A percentile compares a stretch with the other conserved stretches of the same genome.
Conservation (phyloP, 2,888 invertebrate species). For the Callosobruchus maculatus region DNA sequence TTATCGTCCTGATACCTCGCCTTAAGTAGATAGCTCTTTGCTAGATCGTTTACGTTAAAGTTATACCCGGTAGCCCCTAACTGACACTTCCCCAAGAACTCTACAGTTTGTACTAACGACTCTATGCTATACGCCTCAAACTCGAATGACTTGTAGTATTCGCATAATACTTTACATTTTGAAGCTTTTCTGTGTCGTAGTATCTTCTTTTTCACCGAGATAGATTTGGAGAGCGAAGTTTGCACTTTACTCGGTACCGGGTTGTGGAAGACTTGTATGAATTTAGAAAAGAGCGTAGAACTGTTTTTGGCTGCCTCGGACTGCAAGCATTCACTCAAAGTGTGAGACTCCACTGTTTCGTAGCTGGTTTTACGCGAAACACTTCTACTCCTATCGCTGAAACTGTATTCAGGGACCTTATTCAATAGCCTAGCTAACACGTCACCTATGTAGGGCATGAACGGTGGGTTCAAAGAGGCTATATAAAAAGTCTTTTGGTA, state of each 20-base stretch:
- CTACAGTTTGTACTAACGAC: slow-evolving; percentile 39
- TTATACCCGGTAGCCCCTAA: slow-evolving; percentile 46
- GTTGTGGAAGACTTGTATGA: slow-evolving; percentile 22
- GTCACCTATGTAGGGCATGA: slow-evolving; percentile 52
- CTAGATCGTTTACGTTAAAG: slow-evolving; percentile 47
- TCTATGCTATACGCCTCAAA: slow-evolving; percentile 39
- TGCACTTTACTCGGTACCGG: slow-evolving; percentile 4
- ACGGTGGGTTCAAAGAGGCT: slow-evolving; percentile 45
- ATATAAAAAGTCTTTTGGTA: slow-evolving; percentile 49
- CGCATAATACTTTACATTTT: slow-evolving; percentile 28
- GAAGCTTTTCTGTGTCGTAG: slow-evolving; percentile 9
- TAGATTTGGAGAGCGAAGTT: background rate
- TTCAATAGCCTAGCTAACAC: slow-evolving; percentile 47
- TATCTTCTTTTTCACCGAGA: slow-evolving; percentile 5
- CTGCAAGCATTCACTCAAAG: slow-evolving; percentile 6
- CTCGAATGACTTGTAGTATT: slow-evolving; percentile 36
- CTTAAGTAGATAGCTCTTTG: slow-evolving; percentile 52
- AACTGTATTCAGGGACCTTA: slow-evolving; percentile 38
- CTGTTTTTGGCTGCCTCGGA: slow-evolving; percentile 9
- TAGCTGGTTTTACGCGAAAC: slow-evolving; percentile 20
- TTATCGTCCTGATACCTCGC: slow-evolving; percentile 52
- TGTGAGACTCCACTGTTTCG: slow-evolving; percentile 18
- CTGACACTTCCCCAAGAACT: slow-evolving; percentile 48
- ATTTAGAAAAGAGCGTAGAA: slow-evolving; percentile 23
- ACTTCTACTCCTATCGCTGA: slow-evolving; percentile 16